Percentiles rank a stretch among this genome's conserved stretches.
These are phyloP conservation scores for Leuciscus waleckii DNA, from an alignment of 2,797 vertebrate species.

Conservation along the genomic window DNA sequence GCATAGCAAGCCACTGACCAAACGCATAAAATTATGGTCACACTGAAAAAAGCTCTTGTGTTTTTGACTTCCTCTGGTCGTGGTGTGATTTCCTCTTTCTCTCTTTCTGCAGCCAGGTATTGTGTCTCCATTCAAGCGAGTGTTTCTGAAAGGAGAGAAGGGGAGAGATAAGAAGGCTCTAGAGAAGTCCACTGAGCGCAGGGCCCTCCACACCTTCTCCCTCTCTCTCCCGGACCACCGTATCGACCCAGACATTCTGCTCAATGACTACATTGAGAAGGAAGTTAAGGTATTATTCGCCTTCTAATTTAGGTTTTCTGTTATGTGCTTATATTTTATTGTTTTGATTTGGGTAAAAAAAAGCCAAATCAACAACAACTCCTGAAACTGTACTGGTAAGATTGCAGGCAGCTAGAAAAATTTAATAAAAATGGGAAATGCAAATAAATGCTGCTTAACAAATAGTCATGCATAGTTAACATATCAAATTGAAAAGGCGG, in stretches of 20 bases:
- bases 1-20: neutral
- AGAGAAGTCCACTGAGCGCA: slow-evolving; percentile 92
- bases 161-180: slow-evolving; percentile 95
- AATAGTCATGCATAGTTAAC: neutral
- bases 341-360: neutral
- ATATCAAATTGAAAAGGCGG: too few species aligned
- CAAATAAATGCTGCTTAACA: neutral
- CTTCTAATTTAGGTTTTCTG: neutral
- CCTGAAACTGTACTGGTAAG: neutral
- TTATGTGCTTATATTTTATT: neutral
- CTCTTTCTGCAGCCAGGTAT: slow-evolving; percentile 87
- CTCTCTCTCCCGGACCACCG: slow-evolving; percentile 89
- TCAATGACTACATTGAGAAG: slow-evolving; percentile 99
- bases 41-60: neutral
- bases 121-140: slow-evolving; percentile 97
- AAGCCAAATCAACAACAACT: neutral
- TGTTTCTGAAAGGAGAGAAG: slow-evolving; percentile 97
- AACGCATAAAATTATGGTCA: neutral
- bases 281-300: slow-evolving; percentile 90
- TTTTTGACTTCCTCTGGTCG: slow-evolving; percentile 9
- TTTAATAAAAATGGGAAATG: neutral
- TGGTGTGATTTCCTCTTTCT: slow-evolving; percentile 31
- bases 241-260: slow-evolving; percentile 93
- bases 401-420: neutral
- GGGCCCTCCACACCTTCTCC: slow-evolving; percentile 92